Evolutionary conservation across 2,797 vertebrate genomes (phyloP), one percentile per base, ranked within the genome.

Genomic region (Anabas testudineus): DNA sequence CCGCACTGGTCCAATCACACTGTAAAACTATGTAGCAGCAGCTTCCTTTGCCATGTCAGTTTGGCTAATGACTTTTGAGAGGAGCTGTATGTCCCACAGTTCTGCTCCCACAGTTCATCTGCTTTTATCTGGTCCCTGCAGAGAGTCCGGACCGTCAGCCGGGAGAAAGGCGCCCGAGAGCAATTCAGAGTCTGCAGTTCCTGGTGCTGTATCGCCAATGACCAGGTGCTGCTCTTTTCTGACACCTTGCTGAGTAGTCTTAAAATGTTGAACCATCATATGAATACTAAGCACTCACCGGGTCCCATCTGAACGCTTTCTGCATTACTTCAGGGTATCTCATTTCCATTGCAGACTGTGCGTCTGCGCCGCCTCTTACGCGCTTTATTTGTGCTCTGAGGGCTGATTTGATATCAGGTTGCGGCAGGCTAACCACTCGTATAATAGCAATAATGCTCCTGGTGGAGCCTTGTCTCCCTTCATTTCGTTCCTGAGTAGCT

Each of bases 391-490:
- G 66, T 63, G 52, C 56, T 57, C 34, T 52, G n/a, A 21, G 56
- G 39, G 34, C 36, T 56, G 76, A 56, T 34, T 48, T 46, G 24
- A 48, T 77, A 63, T 66, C 68, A 74, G 28, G 57, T 46, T 65
- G 60, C 18, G 19, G 61, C 15, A 48, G 16, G 19, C 22, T 65
- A 74, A 74, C 64, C 74, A 63, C 48, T 77, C 19, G 32, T 53
- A 21, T 71, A 71, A 73, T 69, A 76, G 57, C 61, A 76, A 36
- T 76, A 58, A 80, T 78, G 47, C 48, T 32, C 65, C 43, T 58
- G 54, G 48, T 78, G 74, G 70, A 73, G 22, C 6, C 13, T 67
- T 68, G 67, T 59, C 54, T 56, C 28, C 47, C 65, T 24, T 46
- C 54, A n/a, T 56, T 75, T 59, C 54, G 37, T 70, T 55, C 46